phyloP scores from a whole-genome alignment of 1,140 invertebrate species.

The Spodoptera frugiperda region DNA sequence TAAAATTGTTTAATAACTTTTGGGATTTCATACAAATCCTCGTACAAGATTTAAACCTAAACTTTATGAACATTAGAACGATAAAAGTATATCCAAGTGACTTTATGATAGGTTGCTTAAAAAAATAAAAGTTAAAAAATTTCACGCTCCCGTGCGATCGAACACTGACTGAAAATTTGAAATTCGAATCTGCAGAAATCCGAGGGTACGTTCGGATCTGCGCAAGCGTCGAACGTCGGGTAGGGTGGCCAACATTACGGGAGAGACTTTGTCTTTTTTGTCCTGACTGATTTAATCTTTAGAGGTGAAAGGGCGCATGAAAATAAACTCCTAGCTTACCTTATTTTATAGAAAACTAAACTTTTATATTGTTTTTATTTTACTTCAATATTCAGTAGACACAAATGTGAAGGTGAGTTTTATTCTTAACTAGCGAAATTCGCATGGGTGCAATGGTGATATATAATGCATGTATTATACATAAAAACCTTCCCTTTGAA shows the following conservation, averaged over 20 bases:
- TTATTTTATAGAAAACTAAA: background rate
- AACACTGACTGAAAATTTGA: constrained; percentile 79
- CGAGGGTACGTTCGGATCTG: constrained; percentile 66
- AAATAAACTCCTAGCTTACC: constrained; percentile 14
- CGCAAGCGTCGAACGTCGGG: constrained; percentile 51
- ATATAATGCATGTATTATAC: too few relatives aligned
- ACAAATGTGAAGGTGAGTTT: too few relatives aligned
- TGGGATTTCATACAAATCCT: constrained; percentile 13
- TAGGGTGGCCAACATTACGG: constrained; percentile 26
- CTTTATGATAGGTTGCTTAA: constrained; percentile 43
- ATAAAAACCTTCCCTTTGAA: too few relatives aligned
- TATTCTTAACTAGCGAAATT: too few relatives aligned
- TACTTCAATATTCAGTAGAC: too few relatives aligned
- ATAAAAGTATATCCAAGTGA: constrained; percentile 5
- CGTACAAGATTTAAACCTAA: constrained; percentile 27
- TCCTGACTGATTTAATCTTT: constrained; percentile 29
- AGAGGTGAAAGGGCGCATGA: constrained; percentile 19
- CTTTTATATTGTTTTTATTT: constrained; percentile 16
- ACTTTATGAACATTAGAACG: constrained; percentile 41
- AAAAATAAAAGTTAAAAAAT: constrained; percentile 44
- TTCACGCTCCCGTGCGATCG: constrained; percentile 56
- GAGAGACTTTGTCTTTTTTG: constrained; percentile 16
- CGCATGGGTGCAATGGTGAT: too few relatives aligned
- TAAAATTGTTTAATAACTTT: constrained; percentile 29
- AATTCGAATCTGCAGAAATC: constrained; percentile 81